Conservation (phyloP, 2,888 invertebrate genomes). For the Dilophus febrilis region DNA sequence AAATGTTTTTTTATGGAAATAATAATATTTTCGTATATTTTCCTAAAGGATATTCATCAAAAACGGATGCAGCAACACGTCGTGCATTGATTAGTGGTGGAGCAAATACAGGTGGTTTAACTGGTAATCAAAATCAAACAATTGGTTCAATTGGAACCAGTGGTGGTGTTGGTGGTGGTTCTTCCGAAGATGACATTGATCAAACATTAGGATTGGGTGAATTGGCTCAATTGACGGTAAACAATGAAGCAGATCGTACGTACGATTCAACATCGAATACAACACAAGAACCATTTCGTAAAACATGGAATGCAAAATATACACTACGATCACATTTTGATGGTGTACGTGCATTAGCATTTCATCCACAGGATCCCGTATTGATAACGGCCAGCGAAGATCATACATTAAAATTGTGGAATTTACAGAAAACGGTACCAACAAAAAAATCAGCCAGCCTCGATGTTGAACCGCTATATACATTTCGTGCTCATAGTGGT, state of each 20-base stretch:
- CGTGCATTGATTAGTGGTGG: too few relatives aligned
- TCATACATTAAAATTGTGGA: conserved; percentile 98
- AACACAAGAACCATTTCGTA: conserved; percentile 78
- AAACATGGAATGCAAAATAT: conserved; percentile 95
- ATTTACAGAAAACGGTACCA: conserved; percentile 93
- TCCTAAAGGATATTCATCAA: too few relatives aligned
- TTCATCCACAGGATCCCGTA: conserved; percentile 91
- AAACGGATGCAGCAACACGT: too few relatives aligned
- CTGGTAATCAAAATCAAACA: too few relatives aligned
- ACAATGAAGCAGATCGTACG: conserved; percentile 88
- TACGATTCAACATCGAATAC: conserved; percentile 72
- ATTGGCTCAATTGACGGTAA: conserved; percentile 89
- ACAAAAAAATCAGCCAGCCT: conserved; percentile 92
- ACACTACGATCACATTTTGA: conserved; percentile 90
- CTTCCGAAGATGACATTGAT: conserved; percentile 42
- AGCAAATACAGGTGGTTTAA: too few relatives aligned
- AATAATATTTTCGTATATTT: too few relatives aligned
- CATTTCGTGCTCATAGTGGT: conserved; percentile 90
- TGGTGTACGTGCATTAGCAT: conserved; percentile 75
- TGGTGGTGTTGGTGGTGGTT: conserved; percentile 13
- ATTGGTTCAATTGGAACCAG: too few relatives aligned
- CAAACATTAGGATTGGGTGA: conserved; percentile 81
- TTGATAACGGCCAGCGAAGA: conserved; percentile 97
- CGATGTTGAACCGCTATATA: conserved; percentile 97
- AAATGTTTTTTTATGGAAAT: too few relatives aligned